Base-by-base conservation (phyloP, 2,113 vertebrate genomes). In the Penelope pileata region DNA sequence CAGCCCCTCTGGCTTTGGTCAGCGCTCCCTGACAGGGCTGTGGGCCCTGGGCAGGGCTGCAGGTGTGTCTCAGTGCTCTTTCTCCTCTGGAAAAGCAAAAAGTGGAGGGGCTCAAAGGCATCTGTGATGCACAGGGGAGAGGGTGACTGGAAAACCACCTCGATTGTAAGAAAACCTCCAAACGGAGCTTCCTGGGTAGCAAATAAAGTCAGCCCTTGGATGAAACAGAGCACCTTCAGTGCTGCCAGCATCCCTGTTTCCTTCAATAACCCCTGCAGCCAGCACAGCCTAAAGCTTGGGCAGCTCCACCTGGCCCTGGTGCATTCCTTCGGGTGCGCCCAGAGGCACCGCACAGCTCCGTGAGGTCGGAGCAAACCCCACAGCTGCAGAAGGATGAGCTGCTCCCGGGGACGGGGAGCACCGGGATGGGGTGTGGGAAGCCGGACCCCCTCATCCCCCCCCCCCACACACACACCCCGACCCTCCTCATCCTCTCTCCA, bases 401-500 rank as follows among this genome's bases (percentile, higher is more conserved):
- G 75, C 43, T 48, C 32, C 72, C 67, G 43, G 29, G 27, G 50
- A 24, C 16, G 50, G 36, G 12, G 26, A 43, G 40, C 3, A 7
- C 8, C 16, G 6, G 54, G 16, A 67, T 26, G 10, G 27, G 48
- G 16, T 3, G 64, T 8, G 16, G 3, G 3, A 16, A 59, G 40
- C 23, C 1, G 0, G 68, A 59, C 56, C 54, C 8, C 0, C 0
- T 59, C 79, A 64, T 12, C 9, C 40, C 64, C n/a, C 14, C 53
- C 53, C 30, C 18, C 34, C 34, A 5, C 34, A n/a, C 0, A 0
- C 3, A n/a, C 51, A 81, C 77, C 69, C 92, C 69, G 68, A 93
- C 86, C 90, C 81, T 40, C 68, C 32, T 95, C 93, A 96, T 93
- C 94, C 94, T 96, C 93, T 97, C 94, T 47, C 87, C 87, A 95